Percentiles rank a stretch among this genome's conserved stretches.
Evolutionary conservation across 2,888 invertebrate species (phyloP).

Genomic region (Drymonia ruficornis): DNA sequence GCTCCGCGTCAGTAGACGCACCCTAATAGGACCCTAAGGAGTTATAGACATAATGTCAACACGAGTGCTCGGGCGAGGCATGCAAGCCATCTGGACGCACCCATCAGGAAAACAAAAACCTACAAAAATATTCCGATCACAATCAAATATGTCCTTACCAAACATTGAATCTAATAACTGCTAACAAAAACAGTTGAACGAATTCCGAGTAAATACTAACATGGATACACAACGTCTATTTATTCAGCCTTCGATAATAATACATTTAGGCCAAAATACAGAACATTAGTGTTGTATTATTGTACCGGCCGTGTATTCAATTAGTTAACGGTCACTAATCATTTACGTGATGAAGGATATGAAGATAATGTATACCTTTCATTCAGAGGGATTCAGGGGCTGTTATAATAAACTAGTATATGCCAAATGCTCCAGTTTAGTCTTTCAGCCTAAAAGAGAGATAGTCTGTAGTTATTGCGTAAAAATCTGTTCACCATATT

Average conservation of each 20-base stretch:
- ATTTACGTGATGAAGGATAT: slow-evolving; percentile 5
- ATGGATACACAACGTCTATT: not conserved
- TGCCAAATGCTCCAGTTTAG: too few relatives aligned
- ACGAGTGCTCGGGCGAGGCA: too few relatives aligned
- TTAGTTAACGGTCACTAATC: slow-evolving; percentile 4
- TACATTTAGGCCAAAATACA: not conserved
- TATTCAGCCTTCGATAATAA: not conserved
- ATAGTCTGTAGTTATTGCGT: too few relatives aligned
- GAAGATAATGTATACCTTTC: not conserved
- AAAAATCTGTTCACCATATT: too few relatives aligned
- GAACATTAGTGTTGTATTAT: not conserved
- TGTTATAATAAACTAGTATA: slow-evolving; percentile 1
- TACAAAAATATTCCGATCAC: not conserved
- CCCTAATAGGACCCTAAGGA: too few relatives aligned
- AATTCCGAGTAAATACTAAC: not conserved
- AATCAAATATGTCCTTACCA: not conserved
- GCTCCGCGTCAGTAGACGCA: too few relatives aligned
- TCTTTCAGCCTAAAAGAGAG: too few relatives aligned
- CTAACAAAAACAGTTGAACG: not conserved
- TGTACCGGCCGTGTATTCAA: not conserved
- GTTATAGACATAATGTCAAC: too few relatives aligned
- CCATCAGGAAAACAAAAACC: too few relatives aligned
- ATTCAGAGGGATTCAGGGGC: not conserved
- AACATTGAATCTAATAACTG: not conserved
- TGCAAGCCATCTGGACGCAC: too few relatives aligned